Conservation (phyloP, 2,797 vertebrate species). For the Enoplosus armatus region DNA sequence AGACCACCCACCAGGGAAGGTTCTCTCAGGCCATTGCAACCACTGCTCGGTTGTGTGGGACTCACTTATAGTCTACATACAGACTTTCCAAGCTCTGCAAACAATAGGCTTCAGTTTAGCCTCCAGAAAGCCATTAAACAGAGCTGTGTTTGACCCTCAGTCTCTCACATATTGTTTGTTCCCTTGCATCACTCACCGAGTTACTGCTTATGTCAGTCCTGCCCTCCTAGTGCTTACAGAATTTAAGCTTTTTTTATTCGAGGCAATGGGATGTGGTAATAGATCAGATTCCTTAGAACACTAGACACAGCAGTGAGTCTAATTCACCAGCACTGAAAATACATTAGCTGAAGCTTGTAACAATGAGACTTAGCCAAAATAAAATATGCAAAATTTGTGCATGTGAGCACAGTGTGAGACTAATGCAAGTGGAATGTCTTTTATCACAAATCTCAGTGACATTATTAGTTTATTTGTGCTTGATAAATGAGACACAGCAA, state of each 20-base stretch:
- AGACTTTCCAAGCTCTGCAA: conserved; percentile 52
- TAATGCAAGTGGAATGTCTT: conserved; percentile 46
- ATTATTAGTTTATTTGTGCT: conserved; percentile 10
- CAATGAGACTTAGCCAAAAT: conserved; percentile 19
- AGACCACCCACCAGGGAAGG: conserved; percentile 67
- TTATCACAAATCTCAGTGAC: conserved; percentile 43
- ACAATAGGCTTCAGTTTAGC: conserved; percentile 65
- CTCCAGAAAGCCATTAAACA: conserved; percentile 55
- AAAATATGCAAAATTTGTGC: conserved; percentile 10
- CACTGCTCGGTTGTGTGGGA: conserved; percentile 54
- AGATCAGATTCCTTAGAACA: conserved; percentile 32
- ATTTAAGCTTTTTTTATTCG: conserved; percentile 43
- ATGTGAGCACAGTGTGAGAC: conserved; percentile 19
- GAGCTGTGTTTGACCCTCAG: conserved; percentile 56
- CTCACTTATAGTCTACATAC: conserved; percentile 50
- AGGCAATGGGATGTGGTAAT: conserved; percentile 29
- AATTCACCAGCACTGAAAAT: conserved; percentile 11
- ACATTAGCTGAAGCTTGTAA: conserved; percentile 8
- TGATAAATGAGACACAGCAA: conserved; percentile 44
- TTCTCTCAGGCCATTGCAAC: conserved; percentile 65
- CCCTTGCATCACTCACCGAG: conserved; percentile 40
- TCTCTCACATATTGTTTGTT: conserved; percentile 41
- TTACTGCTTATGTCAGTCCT: conserved; percentile 52
- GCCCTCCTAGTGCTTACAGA: conserved; percentile 13
- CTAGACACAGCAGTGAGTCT: neutral